Evolutionary conservation across 2,797 vertebrate species (phyloP).

Genomic region (Bryconaethiops microstoma): DNA sequence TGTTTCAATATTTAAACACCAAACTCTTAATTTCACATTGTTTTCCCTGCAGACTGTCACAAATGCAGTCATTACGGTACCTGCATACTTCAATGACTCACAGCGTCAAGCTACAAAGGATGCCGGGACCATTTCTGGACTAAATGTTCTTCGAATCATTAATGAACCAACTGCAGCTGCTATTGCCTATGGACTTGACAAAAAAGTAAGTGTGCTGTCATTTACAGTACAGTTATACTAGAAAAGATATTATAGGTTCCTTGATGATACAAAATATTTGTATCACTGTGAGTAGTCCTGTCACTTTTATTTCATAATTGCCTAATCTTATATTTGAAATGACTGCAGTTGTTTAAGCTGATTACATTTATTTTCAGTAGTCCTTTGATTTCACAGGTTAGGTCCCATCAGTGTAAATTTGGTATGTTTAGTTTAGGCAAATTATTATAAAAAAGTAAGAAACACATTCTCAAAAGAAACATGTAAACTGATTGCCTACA

Average conservation of each 20-base stretch:
- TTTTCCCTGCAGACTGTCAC: slow-evolving; percentile 64
- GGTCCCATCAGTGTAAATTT: no score
- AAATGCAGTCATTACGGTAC: slow-evolving; percentile 78
- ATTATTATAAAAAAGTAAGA: no score
- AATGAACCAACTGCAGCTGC: slow-evolving; percentile 81
- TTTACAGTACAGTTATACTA: background rate
- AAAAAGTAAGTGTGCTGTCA: slow-evolving; percentile 70
- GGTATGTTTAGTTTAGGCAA: no score
- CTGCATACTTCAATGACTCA: slow-evolving; percentile 92
- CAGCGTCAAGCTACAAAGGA: slow-evolving; percentile 92
- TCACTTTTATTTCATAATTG: background rate
- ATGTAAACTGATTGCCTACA: no score
- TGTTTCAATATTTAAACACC: background rate
- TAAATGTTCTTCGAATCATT: slow-evolving; percentile 80
- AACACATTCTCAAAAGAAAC: no score
- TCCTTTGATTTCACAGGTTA: no score
- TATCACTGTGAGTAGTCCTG: no score
- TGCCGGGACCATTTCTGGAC: slow-evolving; percentile 79
- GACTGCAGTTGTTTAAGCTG: no score
- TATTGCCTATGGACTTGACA: slow-evolving; percentile 80
- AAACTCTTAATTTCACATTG: background rate
- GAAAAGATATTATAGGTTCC: background rate
- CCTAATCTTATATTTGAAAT: background rate
- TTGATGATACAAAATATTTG: background rate
- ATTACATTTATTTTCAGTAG: no score